Conservation (phyloP, 2,888 invertebrate genomes). For the Tiliacea citrago region DNA sequence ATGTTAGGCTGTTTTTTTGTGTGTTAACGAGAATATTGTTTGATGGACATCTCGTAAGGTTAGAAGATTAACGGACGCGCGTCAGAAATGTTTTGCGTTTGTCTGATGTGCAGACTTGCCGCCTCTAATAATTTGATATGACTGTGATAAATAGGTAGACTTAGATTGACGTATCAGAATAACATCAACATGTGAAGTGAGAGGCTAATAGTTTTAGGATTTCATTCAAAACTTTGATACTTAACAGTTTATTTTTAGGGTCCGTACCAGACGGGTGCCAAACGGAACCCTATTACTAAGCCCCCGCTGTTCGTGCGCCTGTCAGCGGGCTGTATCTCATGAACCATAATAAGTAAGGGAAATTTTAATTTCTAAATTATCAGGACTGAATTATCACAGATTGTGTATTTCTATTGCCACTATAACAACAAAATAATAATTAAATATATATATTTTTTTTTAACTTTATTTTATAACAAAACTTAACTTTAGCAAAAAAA, state of each 20-base stretch:
- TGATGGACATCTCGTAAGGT: constrained; percentile 61
- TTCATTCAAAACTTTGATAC: constrained; percentile 21
- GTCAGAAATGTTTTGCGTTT: constrained; percentile 48
- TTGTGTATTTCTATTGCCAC: too few relatives aligned
- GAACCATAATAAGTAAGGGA: too few relatives aligned
- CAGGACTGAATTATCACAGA: too few relatives aligned
- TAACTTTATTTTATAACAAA: too few relatives aligned
- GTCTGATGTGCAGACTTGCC: constrained; percentile 54
- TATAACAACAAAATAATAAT: too few relatives aligned
- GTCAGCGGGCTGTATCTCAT: too few relatives aligned
- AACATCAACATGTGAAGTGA: constrained; percentile 41
- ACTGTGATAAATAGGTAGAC: constrained; percentile 58
- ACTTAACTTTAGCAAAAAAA: too few relatives aligned
- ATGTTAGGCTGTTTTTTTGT: constrained; percentile 50
- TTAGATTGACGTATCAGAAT: constrained; percentile 59
- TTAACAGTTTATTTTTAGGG: constrained; percentile 5
- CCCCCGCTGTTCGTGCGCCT: too few relatives aligned
- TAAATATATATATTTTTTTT: too few relatives aligned
- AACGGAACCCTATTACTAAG: too few relatives aligned
- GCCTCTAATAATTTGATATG: constrained; percentile 58
- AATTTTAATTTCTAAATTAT: too few relatives aligned
- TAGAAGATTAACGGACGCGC: constrained; percentile 56
- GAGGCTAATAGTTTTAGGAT: constrained; percentile 5
- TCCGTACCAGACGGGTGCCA: too few relatives aligned
- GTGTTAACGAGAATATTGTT: constrained; percentile 61